These are phyloP conservation scores for Rhinichthys klamathensis DNA, from an alignment of 2,113 vertebrate species.

Conservation along the genomic window DNA sequence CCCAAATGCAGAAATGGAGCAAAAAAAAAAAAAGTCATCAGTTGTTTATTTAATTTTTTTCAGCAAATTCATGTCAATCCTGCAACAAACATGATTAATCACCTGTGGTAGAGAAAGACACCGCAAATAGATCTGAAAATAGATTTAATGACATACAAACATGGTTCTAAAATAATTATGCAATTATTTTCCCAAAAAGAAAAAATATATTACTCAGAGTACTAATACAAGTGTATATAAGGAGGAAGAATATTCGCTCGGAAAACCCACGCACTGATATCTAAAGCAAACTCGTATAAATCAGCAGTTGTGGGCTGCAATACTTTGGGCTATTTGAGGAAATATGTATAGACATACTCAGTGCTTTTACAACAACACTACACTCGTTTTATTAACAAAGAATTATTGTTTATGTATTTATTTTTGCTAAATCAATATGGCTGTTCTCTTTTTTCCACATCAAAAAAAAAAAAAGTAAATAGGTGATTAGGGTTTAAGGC, in stretches of 20 bases:
- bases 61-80: neutral
- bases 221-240: constrained; percentile 45
- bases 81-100: constrained; percentile 31
- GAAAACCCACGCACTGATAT: constrained; percentile 16
- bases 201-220: constrained; percentile 58
- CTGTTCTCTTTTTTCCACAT: neutral
- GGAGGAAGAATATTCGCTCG: constrained; percentile 12
- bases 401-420: neutral
- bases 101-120: constrained; percentile 59
- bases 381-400: neutral
- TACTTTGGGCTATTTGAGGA: constrained; percentile 19
- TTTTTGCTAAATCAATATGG: neutral
- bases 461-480: neutral
- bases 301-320: constrained; percentile 20
- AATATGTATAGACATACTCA: neutral
- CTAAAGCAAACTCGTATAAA: constrained; percentile 15
- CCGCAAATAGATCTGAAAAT: constrained; percentile 56
- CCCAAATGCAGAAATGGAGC: too few relatives aligned
- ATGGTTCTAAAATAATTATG: constrained; percentile 61
- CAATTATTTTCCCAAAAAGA: constrained; percentile 61
- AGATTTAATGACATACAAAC: constrained; percentile 75
- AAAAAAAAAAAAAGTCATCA: too few relatives aligned
- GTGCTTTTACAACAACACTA: constrained; percentile 26
- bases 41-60: neutral
- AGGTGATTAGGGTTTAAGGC: constrained; percentile 1